A percentile compares a stretch with the other conserved stretches of the same genome.
Evolutionary conservation across 2,888 invertebrate genomes (phyloP).

Genomic region (Tyria jacobaeae): DNA sequence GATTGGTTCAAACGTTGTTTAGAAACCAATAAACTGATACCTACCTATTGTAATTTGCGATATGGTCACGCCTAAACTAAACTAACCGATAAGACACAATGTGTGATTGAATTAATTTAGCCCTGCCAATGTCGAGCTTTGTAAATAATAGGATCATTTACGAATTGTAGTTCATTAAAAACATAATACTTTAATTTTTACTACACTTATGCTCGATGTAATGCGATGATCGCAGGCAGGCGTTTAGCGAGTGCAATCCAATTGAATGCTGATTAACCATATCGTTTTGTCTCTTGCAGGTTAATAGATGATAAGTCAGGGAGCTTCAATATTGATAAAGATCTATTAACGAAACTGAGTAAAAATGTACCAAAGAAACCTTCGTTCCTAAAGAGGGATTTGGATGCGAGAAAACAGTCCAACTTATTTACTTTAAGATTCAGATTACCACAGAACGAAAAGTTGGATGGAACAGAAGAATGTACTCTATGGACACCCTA

Average conservation of each 20-base stretch:
- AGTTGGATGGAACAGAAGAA: slow-evolving; percentile 97
- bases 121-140: too few species aligned
- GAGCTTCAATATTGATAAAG: slow-evolving; percentile 95
- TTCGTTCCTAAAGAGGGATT: slow-evolving; percentile 96
- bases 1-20: not conserved
- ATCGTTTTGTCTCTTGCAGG: slow-evolving; percentile 79
- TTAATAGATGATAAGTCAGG: slow-evolving; percentile 95
- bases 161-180: too few species aligned
- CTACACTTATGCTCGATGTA: too few species aligned
- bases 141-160: too few species aligned
- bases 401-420: slow-evolving; percentile 97
- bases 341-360: slow-evolving; percentile 93
- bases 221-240: too few species aligned
- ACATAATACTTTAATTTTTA: too few species aligned
- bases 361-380: slow-evolving; percentile 96
- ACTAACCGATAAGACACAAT: not conserved
- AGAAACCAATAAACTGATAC: not conserved
- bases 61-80: slow-evolving; percentile 5
- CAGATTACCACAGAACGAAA: slow-evolving; percentile 95
- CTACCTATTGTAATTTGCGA: not conserved
- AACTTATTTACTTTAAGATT: slow-evolving; percentile 95
- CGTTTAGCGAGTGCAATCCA: too few species aligned
- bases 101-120: not conserved
- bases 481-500: slow-evolving; percentile 98
- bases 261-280: not conserved